phyloP scores from a whole-genome alignment of 2,888 invertebrate genomes.

The Callinectes sapidus region DNA sequence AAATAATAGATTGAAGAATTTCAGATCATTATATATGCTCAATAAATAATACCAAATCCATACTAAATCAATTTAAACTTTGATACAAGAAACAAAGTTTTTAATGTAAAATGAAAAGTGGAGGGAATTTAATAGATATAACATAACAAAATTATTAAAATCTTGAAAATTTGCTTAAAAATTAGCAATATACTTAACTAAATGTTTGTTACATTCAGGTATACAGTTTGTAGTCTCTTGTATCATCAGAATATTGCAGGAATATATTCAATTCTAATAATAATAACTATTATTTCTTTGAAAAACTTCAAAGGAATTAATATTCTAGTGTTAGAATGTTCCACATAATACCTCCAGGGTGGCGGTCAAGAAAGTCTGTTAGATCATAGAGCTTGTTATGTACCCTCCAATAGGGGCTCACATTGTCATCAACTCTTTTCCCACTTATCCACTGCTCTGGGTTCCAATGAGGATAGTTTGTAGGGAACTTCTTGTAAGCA shows the following conservation, averaged over 20 bases:
- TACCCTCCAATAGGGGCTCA: conserved; percentile 87
- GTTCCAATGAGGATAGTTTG: conserved; percentile 23
- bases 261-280: background rate
- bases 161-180: background rate
- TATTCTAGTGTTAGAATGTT: background rate
- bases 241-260: too few relatives aligned
- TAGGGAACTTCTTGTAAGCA: background rate
- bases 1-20: background rate
- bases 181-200: too few relatives aligned
- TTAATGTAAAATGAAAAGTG: background rate
- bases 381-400: conserved; percentile 89
- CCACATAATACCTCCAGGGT: conserved; percentile 84
- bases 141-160: background rate
- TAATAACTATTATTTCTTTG: background rate
- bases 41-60: background rate
- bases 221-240: too few relatives aligned
- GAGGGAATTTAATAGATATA: background rate
- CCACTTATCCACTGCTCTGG: conserved; percentile 55
- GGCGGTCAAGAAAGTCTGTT: conserved; percentile 84
- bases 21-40: too few relatives aligned
- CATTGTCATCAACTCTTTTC: conserved; percentile 81
- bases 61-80: background rate
- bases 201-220: too few relatives aligned
- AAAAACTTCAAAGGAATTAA: background rate
- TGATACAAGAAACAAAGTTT: background rate